These are phyloP conservation scores for Eupithecia insigniata DNA, from an alignment of 2,888 invertebrate species.

Conservation along the genomic window DNA sequence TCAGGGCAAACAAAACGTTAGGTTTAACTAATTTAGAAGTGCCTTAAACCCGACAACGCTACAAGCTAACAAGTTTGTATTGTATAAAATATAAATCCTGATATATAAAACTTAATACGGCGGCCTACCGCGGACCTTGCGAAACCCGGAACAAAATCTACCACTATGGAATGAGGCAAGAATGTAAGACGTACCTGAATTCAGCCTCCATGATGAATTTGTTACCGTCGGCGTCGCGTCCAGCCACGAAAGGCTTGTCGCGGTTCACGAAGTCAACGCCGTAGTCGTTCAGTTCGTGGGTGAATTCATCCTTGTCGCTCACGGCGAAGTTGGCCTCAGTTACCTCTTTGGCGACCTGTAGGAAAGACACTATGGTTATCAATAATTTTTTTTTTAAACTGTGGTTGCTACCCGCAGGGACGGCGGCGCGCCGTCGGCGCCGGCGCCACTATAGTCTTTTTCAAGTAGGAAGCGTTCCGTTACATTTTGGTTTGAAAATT, in stretches of 20 bases:
- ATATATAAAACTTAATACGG: too few relatives aligned
- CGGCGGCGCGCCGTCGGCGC: too few relatives aligned
- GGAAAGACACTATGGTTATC: background rate
- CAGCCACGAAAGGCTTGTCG: slow-evolving; percentile 95
- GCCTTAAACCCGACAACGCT: too few relatives aligned
- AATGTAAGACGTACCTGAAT: slow-evolving; percentile 87
- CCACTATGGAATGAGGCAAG: background rate
- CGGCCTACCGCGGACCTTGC: too few relatives aligned
- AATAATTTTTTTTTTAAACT: background rate
- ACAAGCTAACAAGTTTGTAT: too few relatives aligned
- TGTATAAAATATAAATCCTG: too few relatives aligned
- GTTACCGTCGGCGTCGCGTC: slow-evolving; percentile 91
- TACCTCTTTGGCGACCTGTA: slow-evolving; percentile 88
- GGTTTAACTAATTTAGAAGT: too few relatives aligned
- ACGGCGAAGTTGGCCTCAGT: slow-evolving; percentile 92
- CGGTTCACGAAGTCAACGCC: slow-evolving; percentile 94
- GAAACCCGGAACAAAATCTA: too few relatives aligned
- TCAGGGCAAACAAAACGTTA: too few relatives aligned
- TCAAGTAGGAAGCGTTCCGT: too few relatives aligned
- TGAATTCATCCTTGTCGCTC: slow-evolving; percentile 96
- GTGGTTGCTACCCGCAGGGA: background rate
- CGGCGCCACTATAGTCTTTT: too few relatives aligned
- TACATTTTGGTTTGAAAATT: too few relatives aligned
- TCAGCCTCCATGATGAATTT: slow-evolving; percentile 96
- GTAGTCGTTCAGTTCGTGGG: slow-evolving; percentile 96